Evolutionary conservation across 2,888 invertebrate species (phyloP).

Genomic region (Microchrysa polita): DNA sequence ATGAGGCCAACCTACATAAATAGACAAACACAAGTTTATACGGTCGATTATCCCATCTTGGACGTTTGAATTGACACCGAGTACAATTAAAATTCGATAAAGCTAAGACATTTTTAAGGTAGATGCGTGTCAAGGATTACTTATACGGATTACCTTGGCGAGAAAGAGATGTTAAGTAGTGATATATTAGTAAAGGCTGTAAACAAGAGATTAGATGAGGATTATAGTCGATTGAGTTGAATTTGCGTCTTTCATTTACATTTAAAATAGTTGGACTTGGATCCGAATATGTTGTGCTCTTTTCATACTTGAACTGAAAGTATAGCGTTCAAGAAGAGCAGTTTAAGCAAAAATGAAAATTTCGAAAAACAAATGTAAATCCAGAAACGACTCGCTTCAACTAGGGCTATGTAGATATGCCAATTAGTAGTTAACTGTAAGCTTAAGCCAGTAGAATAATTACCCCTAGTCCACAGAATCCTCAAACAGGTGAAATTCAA

Average conservation of each 20-base stretch:
- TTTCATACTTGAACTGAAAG: too few species aligned
- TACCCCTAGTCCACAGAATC: too few species aligned
- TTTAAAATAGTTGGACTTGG: background rate
- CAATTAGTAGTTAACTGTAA: background rate
- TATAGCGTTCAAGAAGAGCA: too few species aligned
- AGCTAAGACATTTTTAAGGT: conserved; percentile 41
- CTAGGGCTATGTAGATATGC: too few species aligned
- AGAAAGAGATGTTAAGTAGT: conserved; percentile 32
- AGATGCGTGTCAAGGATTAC: conserved; percentile 35
- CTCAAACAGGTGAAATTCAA: too few species aligned
- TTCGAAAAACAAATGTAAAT: too few species aligned
- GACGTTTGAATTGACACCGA: conserved; percentile 40
- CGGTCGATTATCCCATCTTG: conserved; percentile 43
- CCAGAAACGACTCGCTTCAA: too few species aligned
- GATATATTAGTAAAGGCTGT: conserved; percentile 25
- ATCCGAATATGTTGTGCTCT: too few species aligned
- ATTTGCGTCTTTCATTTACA: conserved; percentile 1
- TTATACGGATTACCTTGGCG: conserved; percentile 31
- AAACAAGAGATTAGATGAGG: conserved; percentile 9
- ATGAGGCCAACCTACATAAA: conserved; percentile 26
- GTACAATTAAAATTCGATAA: conserved; percentile 39
- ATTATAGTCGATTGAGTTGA: background rate
- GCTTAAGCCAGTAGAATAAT: background rate
- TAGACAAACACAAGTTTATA: too few species aligned
- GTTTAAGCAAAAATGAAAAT: too few species aligned